phyloP scores from a whole-genome alignment of 2,797 vertebrate genomes.

The Acrossocheilus wenchowensis region DNA sequence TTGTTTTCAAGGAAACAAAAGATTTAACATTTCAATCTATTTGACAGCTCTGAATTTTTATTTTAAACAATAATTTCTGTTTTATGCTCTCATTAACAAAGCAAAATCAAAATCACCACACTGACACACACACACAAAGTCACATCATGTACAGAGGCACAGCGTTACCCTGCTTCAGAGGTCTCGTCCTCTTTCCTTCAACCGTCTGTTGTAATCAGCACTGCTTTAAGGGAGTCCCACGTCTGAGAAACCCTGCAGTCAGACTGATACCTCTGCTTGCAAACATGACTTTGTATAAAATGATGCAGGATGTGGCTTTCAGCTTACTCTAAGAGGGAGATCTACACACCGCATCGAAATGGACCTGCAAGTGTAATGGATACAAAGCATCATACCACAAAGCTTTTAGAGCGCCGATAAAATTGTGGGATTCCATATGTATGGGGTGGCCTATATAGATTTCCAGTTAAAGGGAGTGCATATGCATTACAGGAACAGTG shows the following conservation, averaged over 20 bases:
- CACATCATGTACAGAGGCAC: neutral
- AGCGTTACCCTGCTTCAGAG: neutral
- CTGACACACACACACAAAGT: slow-evolving; percentile 11
- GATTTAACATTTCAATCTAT: neutral
- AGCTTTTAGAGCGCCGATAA: neutral
- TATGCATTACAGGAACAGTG: slow-evolving; percentile 14
- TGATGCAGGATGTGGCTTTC: slow-evolving; percentile 31
- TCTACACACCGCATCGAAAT: slow-evolving; percentile 11
- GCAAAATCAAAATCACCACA: slow-evolving; percentile 29
- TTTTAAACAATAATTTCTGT: neutral
- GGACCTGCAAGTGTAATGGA: slow-evolving; percentile 26
- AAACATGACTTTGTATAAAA: slow-evolving; percentile 55
- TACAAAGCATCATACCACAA: slow-evolving; percentile 30
- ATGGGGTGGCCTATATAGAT: neutral
- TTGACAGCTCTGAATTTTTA: neutral
- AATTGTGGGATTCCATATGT: slow-evolving; percentile 36
- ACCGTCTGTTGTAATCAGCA: slow-evolving; percentile 17
- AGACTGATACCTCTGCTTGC: slow-evolving; percentile 15
- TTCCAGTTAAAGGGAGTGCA: slow-evolving; percentile 15
- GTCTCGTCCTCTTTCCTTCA: neutral
- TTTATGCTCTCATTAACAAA: slow-evolving; percentile 53
- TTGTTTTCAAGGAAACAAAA: neutral
- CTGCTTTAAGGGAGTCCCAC: slow-evolving; percentile 43
- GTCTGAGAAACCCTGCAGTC: slow-evolving; percentile 49
- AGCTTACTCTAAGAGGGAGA: slow-evolving; percentile 29